phyloP scores from a whole-genome alignment of 2,113 vertebrate species.

The Macheiramphus alcinus region DNA sequence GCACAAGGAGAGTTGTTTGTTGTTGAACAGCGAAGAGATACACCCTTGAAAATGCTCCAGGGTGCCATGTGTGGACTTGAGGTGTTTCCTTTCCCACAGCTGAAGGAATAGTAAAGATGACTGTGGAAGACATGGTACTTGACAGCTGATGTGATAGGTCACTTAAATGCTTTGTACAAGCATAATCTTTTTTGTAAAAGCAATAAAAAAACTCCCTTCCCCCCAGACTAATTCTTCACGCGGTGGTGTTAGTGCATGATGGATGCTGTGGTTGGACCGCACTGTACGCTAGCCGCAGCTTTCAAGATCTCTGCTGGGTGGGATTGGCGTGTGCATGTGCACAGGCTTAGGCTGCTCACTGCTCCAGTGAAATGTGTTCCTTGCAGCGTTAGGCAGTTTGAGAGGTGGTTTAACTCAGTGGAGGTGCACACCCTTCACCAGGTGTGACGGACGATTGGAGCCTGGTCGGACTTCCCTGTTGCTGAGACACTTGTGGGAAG shows the following conservation, averaged over 20 bases:
- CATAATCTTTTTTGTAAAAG: background rate
- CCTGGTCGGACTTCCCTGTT: conserved; percentile 39
- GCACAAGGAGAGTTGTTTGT: background rate
- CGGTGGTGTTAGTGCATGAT: fast-evolving
- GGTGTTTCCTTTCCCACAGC: background rate
- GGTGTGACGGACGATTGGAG: conserved; percentile 5
- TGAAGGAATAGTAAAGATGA: background rate
- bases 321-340: background rate
- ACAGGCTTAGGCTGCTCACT: background rate
- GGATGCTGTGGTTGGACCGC: background rate
- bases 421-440: background rate
- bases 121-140: background rate
- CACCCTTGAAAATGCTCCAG: background rate
- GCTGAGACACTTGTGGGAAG: conserved; percentile 65
- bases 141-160: background rate
- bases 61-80: background rate
- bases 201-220: background rate
- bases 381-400: background rate
- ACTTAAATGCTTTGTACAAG: background rate
- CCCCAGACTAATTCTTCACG: background rate
- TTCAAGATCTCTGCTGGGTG: background rate
- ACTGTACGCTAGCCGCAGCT: background rate
- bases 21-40: background rate
- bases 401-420: background rate
- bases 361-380: background rate